Evolutionary conservation across 1,140 invertebrate genomes (phyloP).

Genomic region (Rhagoletis pomonella): DNA sequence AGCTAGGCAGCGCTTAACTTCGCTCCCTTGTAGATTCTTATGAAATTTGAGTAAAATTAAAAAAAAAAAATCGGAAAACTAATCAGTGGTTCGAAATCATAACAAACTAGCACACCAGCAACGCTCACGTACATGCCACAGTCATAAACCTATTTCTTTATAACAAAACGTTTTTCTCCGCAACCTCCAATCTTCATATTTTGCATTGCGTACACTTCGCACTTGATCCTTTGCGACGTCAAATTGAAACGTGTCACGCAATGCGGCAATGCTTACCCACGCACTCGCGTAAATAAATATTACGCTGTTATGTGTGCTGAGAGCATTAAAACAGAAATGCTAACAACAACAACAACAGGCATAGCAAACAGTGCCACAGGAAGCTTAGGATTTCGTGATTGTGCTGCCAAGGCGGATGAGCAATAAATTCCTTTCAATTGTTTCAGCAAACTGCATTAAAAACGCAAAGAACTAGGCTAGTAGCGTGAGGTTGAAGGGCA

Average conservation of each 20-base stretch:
- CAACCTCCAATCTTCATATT: background rate
- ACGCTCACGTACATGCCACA: too few species aligned
- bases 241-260: slow-evolving; percentile 44
- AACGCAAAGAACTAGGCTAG: background rate
- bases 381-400: slow-evolving; percentile 30
- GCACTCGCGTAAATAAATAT: background rate
- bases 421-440: slow-evolving; percentile 42
- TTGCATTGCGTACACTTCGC: background rate
- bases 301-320: background rate
- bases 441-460: slow-evolving; percentile 39
- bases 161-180: background rate
- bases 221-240: slow-evolving; percentile 39
- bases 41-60: too few species aligned
- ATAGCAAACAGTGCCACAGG: background rate
- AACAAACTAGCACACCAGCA: too few species aligned
- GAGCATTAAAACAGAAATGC: background rate
- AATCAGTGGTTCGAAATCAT: too few species aligned
- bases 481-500: background rate
- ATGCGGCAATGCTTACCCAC: background rate
- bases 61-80: too few species aligned
- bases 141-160: background rate
- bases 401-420: slow-evolving; percentile 34
- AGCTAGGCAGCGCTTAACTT: too few species aligned
- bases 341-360: background rate
- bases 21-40: too few species aligned